A percentile compares a stretch with the other conserved stretches of the same genome.
Conservation (phyloP, 2,888 invertebrate species). For the Philonicus albiceps region DNA sequence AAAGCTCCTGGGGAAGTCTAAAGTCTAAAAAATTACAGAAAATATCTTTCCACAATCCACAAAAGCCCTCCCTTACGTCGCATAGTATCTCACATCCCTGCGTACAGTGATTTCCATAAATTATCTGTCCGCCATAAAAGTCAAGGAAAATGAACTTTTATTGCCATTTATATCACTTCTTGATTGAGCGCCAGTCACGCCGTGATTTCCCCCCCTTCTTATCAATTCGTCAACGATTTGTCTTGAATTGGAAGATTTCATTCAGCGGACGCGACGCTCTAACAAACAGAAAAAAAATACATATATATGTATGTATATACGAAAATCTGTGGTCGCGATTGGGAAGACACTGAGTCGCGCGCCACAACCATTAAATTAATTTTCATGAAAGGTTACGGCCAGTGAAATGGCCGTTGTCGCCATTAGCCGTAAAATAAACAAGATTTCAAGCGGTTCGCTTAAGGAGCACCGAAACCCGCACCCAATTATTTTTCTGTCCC, state of each 20-base stretch:
- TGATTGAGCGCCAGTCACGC: conserved; percentile 33
- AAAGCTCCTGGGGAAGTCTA: neutral
- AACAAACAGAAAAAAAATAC: too few relatives aligned
- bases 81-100: neutral
- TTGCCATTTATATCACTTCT: conserved; percentile 33
- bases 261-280: neutral
- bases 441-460: neutral
- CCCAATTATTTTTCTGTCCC: neutral
- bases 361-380: conserved; percentile 32
- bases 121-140: conserved; percentile 18
- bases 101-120: conserved; percentile 11
- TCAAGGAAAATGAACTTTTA: conserved; percentile 36
- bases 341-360: neutral
- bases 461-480: neutral
- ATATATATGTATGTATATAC: too few relatives aligned
- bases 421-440: neutral
- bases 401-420: conserved; percentile 1
- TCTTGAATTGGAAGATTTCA: conserved; percentile 13
- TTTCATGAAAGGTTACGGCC: conserved; percentile 18
- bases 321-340: neutral
- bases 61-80: neutral
- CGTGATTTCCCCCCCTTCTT: neutral
- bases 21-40: neutral
- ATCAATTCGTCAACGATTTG: conserved; percentile 36
- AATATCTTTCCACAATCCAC: neutral